Percentiles rank a stretch among this genome's conserved stretches.
Conservation (phyloP, 2,888 invertebrate genomes). For the Drosophila mimetica region DNA sequence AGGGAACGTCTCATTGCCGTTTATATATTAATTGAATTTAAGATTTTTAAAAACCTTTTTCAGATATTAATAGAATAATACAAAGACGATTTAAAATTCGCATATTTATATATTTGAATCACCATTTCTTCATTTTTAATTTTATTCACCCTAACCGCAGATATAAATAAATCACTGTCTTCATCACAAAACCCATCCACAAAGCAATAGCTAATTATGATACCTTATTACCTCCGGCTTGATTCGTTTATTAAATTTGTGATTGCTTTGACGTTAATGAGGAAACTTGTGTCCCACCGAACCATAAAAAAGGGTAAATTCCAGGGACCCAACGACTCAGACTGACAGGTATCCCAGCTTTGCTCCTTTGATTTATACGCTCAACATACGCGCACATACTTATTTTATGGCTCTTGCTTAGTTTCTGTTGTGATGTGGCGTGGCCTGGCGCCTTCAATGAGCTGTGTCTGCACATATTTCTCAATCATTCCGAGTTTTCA, state of each 20-base stretch:
- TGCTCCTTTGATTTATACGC: slow-evolving; percentile 62
- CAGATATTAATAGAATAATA: no score
- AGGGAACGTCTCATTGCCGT: no score
- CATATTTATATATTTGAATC: no score
- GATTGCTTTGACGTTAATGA: slow-evolving; percentile 17
- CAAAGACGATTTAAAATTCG: no score
- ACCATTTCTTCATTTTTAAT: neutral
- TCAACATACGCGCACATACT: slow-evolving; percentile 61
- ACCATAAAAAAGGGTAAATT: slow-evolving; percentile 11
- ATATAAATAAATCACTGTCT: no score
- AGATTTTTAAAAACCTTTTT: no score
- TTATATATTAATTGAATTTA: no score
- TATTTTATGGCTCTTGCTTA: slow-evolving; percentile 62
- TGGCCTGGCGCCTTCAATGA: slow-evolving; percentile 63
- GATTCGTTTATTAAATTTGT: slow-evolving; percentile 18
- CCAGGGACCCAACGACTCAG: neutral
- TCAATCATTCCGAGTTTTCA: slow-evolving; percentile 62
- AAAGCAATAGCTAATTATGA: slow-evolving; percentile 8
- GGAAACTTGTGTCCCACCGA: slow-evolving; percentile 12
- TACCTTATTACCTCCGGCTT: neutral
- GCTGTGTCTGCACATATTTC: slow-evolving; percentile 53
- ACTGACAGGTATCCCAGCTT: slow-evolving; percentile 21
- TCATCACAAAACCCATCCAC: neutral
- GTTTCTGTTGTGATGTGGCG: slow-evolving; percentile 33
- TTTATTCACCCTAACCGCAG: no score